These are phyloP conservation scores for Clostera curtula DNA, from an alignment of 2,888 invertebrate genomes.

Conservation along the genomic window DNA sequence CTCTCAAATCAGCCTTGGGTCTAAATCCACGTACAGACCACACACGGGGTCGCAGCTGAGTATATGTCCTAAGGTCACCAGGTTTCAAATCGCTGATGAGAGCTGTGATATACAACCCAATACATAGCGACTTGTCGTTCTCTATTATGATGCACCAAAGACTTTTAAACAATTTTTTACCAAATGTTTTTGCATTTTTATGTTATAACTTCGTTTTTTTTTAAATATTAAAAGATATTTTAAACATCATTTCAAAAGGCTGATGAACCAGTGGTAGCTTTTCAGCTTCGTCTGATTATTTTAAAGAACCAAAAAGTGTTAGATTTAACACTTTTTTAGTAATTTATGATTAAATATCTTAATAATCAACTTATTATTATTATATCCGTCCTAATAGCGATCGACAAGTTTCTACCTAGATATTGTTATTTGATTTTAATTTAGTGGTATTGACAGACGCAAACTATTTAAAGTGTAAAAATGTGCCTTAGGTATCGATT, in stretches of 20 bases:
- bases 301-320: too few relatives aligned
- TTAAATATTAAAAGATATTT: neutral
- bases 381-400: slow-evolving; percentile 55
- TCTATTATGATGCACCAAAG: slow-evolving; percentile 54
- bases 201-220: slow-evolving; percentile 1
- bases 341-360: too few relatives aligned
- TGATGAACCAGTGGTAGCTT: slow-evolving; percentile 6
- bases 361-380: slow-evolving; percentile 10
- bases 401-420: slow-evolving; percentile 35
- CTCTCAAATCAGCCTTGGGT: slow-evolving; percentile 28
- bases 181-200: slow-evolving; percentile 19
- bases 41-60: slow-evolving; percentile 23
- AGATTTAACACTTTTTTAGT: too few relatives aligned
- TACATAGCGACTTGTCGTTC: slow-evolving; percentile 52
- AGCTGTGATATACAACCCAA: slow-evolving; percentile 33
- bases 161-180: slow-evolving; percentile 28
- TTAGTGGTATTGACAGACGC: slow-evolving; percentile 18
- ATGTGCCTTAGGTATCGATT: too few relatives aligned
- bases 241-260: slow-evolving; percentile 6
- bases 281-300: too few relatives aligned
- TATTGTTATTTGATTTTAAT: slow-evolving; percentile 22
- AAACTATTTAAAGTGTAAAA: slow-evolving; percentile 1
- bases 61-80: slow-evolving; percentile 36
- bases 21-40: slow-evolving; percentile 15
- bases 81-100: slow-evolving; percentile 42